phyloP scores from a whole-genome alignment of 2,888 invertebrate genomes.

The Drosophila buzzatii region DNA sequence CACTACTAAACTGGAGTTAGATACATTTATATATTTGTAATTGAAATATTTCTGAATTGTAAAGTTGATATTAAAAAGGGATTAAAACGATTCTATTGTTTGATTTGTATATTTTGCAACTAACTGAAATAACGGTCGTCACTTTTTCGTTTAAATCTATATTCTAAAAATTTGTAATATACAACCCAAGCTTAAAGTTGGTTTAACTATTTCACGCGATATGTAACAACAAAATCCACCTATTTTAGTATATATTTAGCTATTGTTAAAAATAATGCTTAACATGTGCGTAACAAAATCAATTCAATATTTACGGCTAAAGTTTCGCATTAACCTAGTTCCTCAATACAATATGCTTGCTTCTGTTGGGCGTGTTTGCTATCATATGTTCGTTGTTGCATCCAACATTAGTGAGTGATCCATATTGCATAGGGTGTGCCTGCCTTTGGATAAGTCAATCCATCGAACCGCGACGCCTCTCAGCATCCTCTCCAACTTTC shows the following conservation, averaged over 20 bases:
- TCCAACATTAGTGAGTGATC: conserved; percentile 34
- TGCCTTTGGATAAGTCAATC: neutral
- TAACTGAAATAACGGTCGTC: conserved; percentile 20
- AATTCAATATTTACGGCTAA: conserved; percentile 45
- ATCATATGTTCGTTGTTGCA: conserved; percentile 63
- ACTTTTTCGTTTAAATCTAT: conserved; percentile 22
- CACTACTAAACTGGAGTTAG: conserved; percentile 51
- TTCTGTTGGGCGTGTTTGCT: neutral
- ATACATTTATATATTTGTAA: conserved; percentile 7
- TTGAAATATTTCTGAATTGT: conserved; percentile 10
- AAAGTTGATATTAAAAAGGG: conserved; percentile 22
- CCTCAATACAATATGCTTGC: conserved; percentile 27
- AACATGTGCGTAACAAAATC: conserved; percentile 72
- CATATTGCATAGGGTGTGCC: conserved; percentile 1
- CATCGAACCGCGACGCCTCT: neutral
- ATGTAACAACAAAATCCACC: conserved; percentile 54
- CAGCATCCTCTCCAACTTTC: conserved; percentile 12
- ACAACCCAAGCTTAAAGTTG: conserved; percentile 64
- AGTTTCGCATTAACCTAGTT: conserved; percentile 28
- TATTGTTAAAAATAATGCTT: conserved; percentile 71
- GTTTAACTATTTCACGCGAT: conserved; percentile 44
- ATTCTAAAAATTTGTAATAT: conserved; percentile 39
- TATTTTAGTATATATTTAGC: conserved; percentile 45
- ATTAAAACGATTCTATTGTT: conserved; percentile 36
- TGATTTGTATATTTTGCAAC: conserved; percentile 30